Conservation (phyloP, 2,113 vertebrate genomes). For the Todiramphus chloris region DNA sequence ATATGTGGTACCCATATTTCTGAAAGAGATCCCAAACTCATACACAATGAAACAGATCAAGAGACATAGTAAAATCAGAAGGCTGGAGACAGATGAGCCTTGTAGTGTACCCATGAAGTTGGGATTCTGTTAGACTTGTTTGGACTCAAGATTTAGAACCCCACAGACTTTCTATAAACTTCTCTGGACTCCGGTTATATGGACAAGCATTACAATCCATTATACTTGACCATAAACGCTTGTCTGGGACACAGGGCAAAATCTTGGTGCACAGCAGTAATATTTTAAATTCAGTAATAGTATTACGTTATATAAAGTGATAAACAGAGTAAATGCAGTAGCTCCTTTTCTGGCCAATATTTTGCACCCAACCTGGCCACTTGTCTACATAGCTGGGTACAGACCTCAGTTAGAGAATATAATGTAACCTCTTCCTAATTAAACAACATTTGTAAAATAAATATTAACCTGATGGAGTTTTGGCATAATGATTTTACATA, state of each 20-base stretch:
- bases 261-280: neutral
- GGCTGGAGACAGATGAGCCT: neutral
- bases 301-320: neutral
- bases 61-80: neutral
- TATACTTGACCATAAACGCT: neutral
- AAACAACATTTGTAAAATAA: neutral
- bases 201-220: neutral
- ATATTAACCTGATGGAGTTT: neutral
- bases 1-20: neutral
- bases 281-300: neutral
- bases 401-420: neutral
- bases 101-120: neutral
- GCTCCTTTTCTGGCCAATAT: neutral
- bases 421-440: neutral
- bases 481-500: neutral
- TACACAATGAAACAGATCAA: neutral
- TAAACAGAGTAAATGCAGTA: neutral
- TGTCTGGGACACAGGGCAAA: neutral
- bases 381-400: neutral
- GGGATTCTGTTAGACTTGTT: neutral
- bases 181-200: neutral
- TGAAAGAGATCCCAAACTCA: neutral
- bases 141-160: neutral
- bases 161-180: neutral
- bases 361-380: neutral